Evolutionary conservation across 2,888 invertebrate species (phyloP).

Genomic region (Eudemis profundana): DNA sequence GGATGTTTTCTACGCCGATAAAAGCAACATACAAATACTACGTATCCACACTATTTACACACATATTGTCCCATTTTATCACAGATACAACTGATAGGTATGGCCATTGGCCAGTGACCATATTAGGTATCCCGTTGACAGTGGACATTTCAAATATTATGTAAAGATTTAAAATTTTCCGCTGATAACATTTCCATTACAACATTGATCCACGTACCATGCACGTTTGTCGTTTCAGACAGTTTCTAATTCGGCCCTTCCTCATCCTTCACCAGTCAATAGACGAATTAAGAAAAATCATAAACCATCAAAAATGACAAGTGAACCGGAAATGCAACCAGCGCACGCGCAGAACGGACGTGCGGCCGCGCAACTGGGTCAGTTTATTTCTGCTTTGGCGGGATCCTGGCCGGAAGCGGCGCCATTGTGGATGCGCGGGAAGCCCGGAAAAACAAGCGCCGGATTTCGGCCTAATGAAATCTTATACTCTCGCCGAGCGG

Average conservation of each 20-base stretch:
- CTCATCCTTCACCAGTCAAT: conserved; percentile 18
- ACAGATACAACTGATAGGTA: no score
- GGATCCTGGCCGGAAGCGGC: conserved; percentile 84
- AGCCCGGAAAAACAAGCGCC: conserved; percentile 81
- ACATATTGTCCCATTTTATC: no score
- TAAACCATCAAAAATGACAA: conserved; percentile 81
- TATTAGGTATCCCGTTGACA: no score
- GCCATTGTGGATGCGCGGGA: conserved; percentile 83
- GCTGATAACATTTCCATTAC: no score
- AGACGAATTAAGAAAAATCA: conserved; percentile 60
- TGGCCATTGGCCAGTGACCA: no score
- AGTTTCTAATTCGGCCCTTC: neutral
- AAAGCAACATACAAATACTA: no score
- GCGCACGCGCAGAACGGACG: conserved; percentile 75
- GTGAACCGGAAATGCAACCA: conserved; percentile 83
- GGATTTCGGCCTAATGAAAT: conserved; percentile 83
- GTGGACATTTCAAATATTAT: no score
- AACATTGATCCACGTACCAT: no score
- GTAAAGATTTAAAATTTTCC: no score
- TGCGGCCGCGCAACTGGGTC: conserved; percentile 79
- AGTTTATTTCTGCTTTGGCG: conserved; percentile 85
- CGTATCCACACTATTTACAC: no score
- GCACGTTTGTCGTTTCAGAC: no score
- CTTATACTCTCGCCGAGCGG: conserved; percentile 66
- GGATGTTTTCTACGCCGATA: no score